phyloP scores from a whole-genome alignment of 37 sponge, comb jelly and placozoan species.

The Axinella damicornis region DNA sequence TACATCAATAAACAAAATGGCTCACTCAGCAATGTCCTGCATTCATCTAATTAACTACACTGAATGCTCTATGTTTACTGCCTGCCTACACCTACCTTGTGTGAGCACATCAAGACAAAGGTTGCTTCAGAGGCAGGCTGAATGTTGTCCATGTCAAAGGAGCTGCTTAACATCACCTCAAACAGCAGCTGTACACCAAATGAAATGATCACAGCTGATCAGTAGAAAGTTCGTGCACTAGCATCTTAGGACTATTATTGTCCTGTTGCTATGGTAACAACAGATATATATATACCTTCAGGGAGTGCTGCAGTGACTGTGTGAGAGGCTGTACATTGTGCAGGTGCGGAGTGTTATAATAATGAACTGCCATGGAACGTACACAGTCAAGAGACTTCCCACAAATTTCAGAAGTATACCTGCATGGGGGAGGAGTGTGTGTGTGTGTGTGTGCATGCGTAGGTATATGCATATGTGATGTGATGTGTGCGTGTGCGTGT shows the following conservation, averaged over 20 bases:
- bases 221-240: background rate
- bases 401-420: constrained; percentile 37
- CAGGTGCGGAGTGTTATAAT: background rate
- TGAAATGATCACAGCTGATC: too few relatives aligned
- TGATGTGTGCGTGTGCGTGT: too few relatives aligned
- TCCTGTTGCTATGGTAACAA: background rate
- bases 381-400: constrained; percentile 28
- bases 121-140: constrained; percentile 14
- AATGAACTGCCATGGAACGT: constrained; percentile 24
- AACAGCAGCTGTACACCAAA: constrained; percentile 22
- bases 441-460: too few relatives aligned
- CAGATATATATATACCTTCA: too few relatives aligned
- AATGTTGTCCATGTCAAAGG: constrained; percentile 62
- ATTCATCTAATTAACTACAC: too few relatives aligned
- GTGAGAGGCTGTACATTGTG: background rate
- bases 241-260: background rate
- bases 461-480: too few relatives aligned
- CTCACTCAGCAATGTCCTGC: too few relatives aligned
- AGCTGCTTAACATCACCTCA: constrained; percentile 44
- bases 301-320: constrained; percentile 46
- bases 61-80: too few relatives aligned
- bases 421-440: too few relatives aligned
- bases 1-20: too few relatives aligned
- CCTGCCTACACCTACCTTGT: constrained; percentile 23
- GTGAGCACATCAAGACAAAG: constrained; percentile 41